Evolutionary conservation across 2,888 invertebrate genomes (phyloP), one percentile per base, ranked within the genome.

Genomic region (Folsomia manolachei): DNA sequence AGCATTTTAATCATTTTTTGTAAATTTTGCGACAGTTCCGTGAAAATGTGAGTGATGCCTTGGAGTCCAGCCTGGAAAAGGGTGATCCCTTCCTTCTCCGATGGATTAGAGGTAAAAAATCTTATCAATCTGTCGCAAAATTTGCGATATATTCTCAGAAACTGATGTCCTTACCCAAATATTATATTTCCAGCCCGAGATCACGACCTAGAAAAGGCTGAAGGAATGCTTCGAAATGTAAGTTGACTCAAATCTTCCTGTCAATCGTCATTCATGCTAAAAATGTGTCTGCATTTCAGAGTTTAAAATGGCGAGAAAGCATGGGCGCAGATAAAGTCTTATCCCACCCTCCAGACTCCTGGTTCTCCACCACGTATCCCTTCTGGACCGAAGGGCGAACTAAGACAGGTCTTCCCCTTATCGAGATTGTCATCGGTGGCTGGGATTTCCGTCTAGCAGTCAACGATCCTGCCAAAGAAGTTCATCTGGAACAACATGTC

Each of bases 61-160:
- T 73, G 9, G 62, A 69, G 18, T 60, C 69, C 19, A 76, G 76
- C 27, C 62, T 71, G 0, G 27, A 23, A 14, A 52, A 65, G 24
- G 56, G 69, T 11, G 75, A 79, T 61, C 71, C 71, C 26, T 71
- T 53, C 60, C 71, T 75, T 23, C 69, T 79, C 53, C 75, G 75
- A 27, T 79, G 77, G 77, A 65, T 79, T 7, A 52, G 76, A 69
- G 78, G 77, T 77, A 67, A 7, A 11, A 51, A n/a, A n/a, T n/a
- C n/a, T n/a, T n/a, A n/a, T n/a, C n/a, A n/a, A n/a, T n/a, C n/a
- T n/a, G 56, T 7, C 21, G 19, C 56, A 14, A 56, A 19, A 4
- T 56, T 56, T 56, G 4, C 18, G n/a, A 56, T 11, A 51, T 51
- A 51, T 11, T n/a, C n/a, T n/a, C n/a, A n/a, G n/a, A n/a, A n/a